Percentiles rank a stretch among this genome's conserved stretches.
Conservation (phyloP, 2,888 invertebrate species). For the Didymodactylos carnosus region DNA sequence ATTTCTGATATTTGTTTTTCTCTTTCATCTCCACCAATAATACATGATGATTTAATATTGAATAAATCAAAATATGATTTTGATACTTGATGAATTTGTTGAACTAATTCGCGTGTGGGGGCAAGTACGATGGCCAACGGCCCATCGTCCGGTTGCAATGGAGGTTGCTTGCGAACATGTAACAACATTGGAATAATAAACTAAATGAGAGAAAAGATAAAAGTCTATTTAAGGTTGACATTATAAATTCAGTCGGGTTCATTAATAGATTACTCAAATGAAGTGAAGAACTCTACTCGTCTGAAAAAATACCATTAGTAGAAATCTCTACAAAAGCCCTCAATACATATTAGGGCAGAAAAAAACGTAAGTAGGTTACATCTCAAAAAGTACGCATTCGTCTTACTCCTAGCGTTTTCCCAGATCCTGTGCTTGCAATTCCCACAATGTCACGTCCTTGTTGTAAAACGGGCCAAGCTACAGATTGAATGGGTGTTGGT, state of each 20-base stretch:
- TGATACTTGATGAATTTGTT: conserved; percentile 12
- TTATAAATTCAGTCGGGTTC: not conserved
- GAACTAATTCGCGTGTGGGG: conserved; percentile 12
- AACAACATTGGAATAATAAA: not conserved
- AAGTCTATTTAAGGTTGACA: not conserved
- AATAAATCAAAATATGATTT: not conserved
- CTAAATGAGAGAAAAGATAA: not conserved
- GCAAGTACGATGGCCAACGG: conserved; percentile 7
- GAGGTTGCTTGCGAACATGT: not conserved
- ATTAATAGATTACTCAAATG: too few species aligned
- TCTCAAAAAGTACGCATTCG: too few species aligned
- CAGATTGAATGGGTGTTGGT: not conserved
- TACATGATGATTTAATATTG: not conserved
- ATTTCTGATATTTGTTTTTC: conserved; percentile 3
- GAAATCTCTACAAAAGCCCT: too few species aligned
- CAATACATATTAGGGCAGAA: too few species aligned
- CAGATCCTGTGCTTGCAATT: not conserved
- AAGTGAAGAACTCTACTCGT: too few species aligned
- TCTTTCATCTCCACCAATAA: conserved; percentile 5
- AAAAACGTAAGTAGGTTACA: too few species aligned
- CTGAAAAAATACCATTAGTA: too few species aligned
- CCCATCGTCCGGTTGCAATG: not conserved
- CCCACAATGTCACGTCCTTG: not conserved
- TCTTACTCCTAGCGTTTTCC: not conserved
- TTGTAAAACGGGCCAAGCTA: not conserved